phyloP scores from a whole-genome alignment of 2,113 vertebrate species.

The Tetraodon nigroviridis region DNA sequence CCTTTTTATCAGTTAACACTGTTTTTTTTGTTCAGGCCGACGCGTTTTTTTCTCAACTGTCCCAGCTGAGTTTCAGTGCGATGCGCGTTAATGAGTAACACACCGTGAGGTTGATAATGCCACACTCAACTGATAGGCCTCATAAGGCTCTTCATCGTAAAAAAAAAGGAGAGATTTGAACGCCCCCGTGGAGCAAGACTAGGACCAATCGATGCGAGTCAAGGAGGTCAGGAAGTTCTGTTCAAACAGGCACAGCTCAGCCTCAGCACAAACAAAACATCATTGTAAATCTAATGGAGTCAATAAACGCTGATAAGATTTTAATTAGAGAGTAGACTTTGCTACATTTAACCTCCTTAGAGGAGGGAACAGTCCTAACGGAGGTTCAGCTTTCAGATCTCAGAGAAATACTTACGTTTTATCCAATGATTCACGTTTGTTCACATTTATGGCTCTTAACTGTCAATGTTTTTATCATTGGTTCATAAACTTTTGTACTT shows the following conservation, averaged over 20 bases:
- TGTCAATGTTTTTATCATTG: not conserved
- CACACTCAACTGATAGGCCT: conserved; percentile 40
- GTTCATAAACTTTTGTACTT: no score
- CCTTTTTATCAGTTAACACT: conserved; percentile 22
- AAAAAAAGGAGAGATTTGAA: conserved; percentile 11
- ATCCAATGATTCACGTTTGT: not conserved
- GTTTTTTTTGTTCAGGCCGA: not conserved
- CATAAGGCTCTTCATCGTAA: conserved; percentile 39
- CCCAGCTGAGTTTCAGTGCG: conserved; percentile 48
- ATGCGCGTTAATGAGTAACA: conserved; percentile 62
- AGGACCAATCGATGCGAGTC: not conserved
- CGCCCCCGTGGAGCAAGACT: conserved; percentile 19
- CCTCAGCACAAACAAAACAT: not conserved
- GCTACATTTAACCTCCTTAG: conserved; percentile 5
- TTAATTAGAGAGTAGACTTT: conserved; percentile 29
- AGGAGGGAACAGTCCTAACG: not conserved
- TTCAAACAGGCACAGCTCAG: not conserved
- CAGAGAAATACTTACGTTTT: not conserved
- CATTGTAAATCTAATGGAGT: conserved; percentile 1
- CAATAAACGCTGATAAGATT: conserved; percentile 33
- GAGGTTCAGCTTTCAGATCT: not conserved
- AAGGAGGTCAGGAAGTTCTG: conserved; percentile 15
- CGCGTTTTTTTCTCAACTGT: conserved; percentile 19
- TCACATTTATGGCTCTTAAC: not conserved
- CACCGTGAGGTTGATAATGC: conserved; percentile 49